phyloP scores from a whole-genome alignment of 2,797 vertebrate genomes.

The Holocentrus rufus region DNA sequence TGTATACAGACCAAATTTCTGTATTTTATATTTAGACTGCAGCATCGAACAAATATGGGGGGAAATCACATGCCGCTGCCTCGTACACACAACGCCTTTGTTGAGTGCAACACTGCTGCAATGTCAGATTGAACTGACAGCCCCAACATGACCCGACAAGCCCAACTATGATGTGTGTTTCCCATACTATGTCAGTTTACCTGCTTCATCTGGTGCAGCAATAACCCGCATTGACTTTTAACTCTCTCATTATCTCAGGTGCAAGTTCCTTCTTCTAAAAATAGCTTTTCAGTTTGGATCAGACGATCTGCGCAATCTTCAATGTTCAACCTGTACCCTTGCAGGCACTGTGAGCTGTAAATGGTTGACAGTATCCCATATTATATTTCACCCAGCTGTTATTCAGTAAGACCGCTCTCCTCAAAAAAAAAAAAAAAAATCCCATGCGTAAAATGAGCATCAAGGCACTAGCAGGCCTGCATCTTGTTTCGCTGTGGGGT shows the following conservation, averaged over 20 bases:
- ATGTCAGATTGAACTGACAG: slow-evolving; percentile 6
- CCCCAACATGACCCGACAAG: slow-evolving; percentile 18
- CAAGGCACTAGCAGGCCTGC: not conserved
- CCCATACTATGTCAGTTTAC: not conserved
- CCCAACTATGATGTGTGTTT: not conserved
- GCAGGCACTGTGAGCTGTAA: not conserved
- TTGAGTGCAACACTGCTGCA: slow-evolving; percentile 5
- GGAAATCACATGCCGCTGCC: not conserved
- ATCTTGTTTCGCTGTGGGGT: slow-evolving; percentile 39
- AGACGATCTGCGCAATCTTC: not conserved
- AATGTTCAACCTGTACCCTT: not conserved
- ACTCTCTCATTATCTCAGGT: not conserved
- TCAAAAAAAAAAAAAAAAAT: not conserved
- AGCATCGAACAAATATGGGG: not conserved
- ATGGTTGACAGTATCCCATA: slow-evolving; percentile 6
- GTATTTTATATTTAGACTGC: not conserved
- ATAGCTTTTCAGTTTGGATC: not conserved
- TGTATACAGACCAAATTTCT: too few species aligned
- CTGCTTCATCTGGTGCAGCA: not conserved
- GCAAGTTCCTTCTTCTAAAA: too few species aligned
- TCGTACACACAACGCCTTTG: slow-evolving; percentile 1
- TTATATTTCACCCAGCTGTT: not conserved
- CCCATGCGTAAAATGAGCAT: slow-evolving; percentile 30
- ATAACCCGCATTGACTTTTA: not conserved
- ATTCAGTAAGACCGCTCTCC: slow-evolving; percentile 7